Percentiles rank a stretch among this genome's conserved stretches.
Conservation (phyloP, 1,140 invertebrate species). For the Neodiprion lecontei region DNA sequence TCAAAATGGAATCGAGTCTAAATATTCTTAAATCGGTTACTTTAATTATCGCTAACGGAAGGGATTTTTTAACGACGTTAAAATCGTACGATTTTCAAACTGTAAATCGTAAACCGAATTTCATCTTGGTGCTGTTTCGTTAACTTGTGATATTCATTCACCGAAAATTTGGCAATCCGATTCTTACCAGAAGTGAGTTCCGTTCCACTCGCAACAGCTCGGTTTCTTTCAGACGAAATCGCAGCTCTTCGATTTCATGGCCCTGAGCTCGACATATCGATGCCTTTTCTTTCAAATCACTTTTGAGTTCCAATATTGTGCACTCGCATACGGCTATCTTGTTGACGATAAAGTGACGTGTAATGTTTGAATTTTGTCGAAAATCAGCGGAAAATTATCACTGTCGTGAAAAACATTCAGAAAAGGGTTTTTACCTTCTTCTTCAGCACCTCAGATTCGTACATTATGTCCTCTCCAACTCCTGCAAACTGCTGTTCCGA, state of each 20-base stretch:
- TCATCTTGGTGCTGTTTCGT: no score
- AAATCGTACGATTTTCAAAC: no score
- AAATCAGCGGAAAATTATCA: not conserved
- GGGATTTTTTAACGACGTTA: no score
- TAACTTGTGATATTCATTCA: no score
- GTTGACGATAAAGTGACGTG: not conserved
- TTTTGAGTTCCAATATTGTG: conserved; percentile 29
- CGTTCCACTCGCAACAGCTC: conserved; percentile 28
- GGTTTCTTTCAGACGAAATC: conserved; percentile 21
- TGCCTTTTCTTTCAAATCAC: conserved; percentile 31
- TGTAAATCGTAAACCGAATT: no score
- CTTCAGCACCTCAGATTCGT: conserved; percentile 29
- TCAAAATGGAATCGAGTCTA: no score
- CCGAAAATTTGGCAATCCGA: no score
- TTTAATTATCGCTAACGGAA: no score
- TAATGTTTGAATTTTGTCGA: no score
- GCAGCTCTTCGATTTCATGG: conserved; percentile 35
- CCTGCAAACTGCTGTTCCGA: conserved; percentile 26
- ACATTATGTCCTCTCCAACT: conserved; percentile 22
- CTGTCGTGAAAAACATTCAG: not conserved
- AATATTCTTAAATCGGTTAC: no score
- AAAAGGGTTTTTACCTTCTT: conserved; percentile 31
- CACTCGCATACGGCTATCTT: conserved; percentile 32
- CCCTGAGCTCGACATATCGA: conserved; percentile 28
- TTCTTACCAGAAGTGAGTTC: conserved; percentile 28